phyloP scores from a whole-genome alignment of 2,888 invertebrate genomes.

The Imbricaverruca yamaguchii region DNA sequence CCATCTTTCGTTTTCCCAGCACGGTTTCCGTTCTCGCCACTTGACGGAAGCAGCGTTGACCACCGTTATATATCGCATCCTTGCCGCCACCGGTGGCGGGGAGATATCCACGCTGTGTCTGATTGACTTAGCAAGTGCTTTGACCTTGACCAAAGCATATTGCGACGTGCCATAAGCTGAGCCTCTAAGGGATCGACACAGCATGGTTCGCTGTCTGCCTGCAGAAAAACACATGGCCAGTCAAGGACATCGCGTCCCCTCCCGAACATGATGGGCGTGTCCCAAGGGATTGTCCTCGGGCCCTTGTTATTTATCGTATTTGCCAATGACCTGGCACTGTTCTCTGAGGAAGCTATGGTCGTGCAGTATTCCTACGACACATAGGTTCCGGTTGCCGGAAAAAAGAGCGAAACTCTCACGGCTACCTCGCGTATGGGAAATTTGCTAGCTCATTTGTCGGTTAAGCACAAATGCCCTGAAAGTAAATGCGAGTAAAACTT shows the following conservation, averaged over 20 bases:
- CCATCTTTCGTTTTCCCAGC: too few species aligned
- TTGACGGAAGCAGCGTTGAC: too few species aligned
- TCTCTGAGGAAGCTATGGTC: background rate
- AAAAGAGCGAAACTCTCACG: background rate
- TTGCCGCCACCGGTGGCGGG: too few species aligned
- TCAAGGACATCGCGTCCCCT: background rate
- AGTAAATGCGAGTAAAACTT: background rate
- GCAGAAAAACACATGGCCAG: background rate
- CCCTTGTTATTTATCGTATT: background rate
- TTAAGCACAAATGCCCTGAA: background rate
- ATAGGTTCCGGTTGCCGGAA: background rate
- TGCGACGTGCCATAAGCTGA: background rate
- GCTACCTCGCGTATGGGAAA: background rate
- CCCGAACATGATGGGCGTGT: background rate
- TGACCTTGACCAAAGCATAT: too few species aligned
- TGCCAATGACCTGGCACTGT: background rate
- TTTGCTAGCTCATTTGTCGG: background rate
- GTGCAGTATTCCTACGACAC: background rate
- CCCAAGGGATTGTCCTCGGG: background rate
- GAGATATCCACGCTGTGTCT: too few species aligned
- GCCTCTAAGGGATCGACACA: background rate
- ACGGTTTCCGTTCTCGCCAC: too few species aligned
- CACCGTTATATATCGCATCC: too few species aligned
- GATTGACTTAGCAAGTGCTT: too few species aligned
- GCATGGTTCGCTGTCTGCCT: background rate